These are phyloP conservation scores for Watsonalla cultraria DNA, from an alignment of 2,888 invertebrate species.

Conservation along the genomic window DNA sequence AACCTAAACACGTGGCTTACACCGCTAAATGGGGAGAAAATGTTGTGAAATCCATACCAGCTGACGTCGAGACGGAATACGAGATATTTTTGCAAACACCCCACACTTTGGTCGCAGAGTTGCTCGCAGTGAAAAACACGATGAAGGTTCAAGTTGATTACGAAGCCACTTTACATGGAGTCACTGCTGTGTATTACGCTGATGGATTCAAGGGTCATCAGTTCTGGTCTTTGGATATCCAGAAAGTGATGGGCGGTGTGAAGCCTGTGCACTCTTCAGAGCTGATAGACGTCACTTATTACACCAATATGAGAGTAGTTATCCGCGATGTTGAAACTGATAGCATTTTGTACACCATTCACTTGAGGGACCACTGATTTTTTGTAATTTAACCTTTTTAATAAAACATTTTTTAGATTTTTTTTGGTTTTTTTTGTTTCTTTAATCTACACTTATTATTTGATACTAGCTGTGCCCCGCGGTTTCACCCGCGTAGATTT, in stretches of 20 bases:
- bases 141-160: slow-evolving; percentile 35
- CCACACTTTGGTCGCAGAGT: slow-evolving; percentile 24
- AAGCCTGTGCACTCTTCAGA: slow-evolving; percentile 17
- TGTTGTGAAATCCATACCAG: slow-evolving; percentile 11
- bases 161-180: slow-evolving; percentile 29
- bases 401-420: slow-evolving; percentile 1
- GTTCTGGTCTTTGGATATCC: slow-evolving; percentile 37
- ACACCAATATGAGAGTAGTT: slow-evolving; percentile 20
- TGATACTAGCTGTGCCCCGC: too few relatives aligned
- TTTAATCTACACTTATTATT: too few relatives aligned
- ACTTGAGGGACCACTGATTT: background rate
- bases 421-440: slow-evolving; percentile 2
- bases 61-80: slow-evolving; percentile 20
- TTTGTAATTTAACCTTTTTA: slow-evolving; percentile 5
- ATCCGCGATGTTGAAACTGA: slow-evolving; percentile 9
- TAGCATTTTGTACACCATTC: background rate
- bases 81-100: slow-evolving; percentile 27
- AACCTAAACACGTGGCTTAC: slow-evolving; percentile 17
- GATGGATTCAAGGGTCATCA: slow-evolving; percentile 29
- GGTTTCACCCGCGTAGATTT: too few relatives aligned
- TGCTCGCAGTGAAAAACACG: slow-evolving; percentile 25
- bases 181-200: slow-evolving; percentile 28
- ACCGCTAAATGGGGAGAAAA: slow-evolving; percentile 19
- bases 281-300: slow-evolving; percentile 30
- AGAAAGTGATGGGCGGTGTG: slow-evolving; percentile 22